Evolutionary conservation across 2,888 invertebrate genomes (phyloP), one percentile per base, ranked within the genome.

Genomic region (Lochmaea crataegi): DNA sequence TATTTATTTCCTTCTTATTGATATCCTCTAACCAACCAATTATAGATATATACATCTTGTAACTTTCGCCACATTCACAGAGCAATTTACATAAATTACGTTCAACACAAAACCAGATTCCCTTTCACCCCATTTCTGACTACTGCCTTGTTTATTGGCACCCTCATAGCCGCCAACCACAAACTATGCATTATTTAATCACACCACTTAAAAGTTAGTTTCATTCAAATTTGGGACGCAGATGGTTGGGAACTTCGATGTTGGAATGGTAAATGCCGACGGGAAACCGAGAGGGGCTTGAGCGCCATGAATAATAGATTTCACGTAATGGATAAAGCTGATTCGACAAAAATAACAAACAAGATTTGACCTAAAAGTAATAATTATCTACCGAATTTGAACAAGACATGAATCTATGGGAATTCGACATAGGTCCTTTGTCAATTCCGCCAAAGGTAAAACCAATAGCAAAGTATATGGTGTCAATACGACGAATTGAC

Each of bases 161-260:
- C 60, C 38, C 9, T 60, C 32, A 16, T 38, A 60, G 41, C 60
- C 38, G 45, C 58, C 45, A 67, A 60, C 66, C 32, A 38, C 60
- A 57, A 66, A 66, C 66, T 66, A 68, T 53, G 26, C 56, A 63
- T 69, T 69, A 69, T 63, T 69, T 63, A 69, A 69, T 69, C 56
- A 53, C 41, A 63, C 69, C 69, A 64, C 69, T 69, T 69, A 69
- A 69, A 69, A 69, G 69, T 69, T 69, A 69, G 69, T 69, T 69
- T 69, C 32, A 64, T 69, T 69, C 63, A 63, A 69, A 69, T 69
- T 63, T 26, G 26, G 56, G 63, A 41, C 63, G 69, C 69, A 69
- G 69, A 69, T 69, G 69, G 69, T 69, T 56, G 12, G 26, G 42
- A 69, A 69, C 41, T 68, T 69, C 53, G 53, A 18, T 26, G 63